These are phyloP conservation scores for Rhynchotus rufescens DNA, from an alignment of 2,797 vertebrate genomes.

Conservation along the genomic window DNA sequence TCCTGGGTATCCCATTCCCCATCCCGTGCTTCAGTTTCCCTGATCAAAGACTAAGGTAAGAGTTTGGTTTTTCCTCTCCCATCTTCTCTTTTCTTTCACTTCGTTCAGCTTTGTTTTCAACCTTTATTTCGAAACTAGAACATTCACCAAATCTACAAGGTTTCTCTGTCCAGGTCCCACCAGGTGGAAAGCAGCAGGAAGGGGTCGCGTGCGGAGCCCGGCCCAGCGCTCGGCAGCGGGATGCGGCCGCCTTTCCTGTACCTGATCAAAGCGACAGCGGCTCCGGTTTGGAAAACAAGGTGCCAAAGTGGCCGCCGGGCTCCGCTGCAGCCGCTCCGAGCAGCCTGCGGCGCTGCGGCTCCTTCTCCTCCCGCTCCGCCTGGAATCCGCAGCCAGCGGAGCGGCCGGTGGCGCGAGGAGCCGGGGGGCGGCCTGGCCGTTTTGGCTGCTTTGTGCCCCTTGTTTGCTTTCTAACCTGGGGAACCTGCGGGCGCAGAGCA, in stretches of 20 bases:
- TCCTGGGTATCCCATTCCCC: too few relatives aligned
- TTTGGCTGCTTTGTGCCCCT: background rate
- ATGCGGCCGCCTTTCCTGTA: background rate
- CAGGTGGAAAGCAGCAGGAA: constrained; percentile 15
- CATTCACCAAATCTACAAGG: constrained; percentile 4
- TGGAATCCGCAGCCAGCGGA: background rate
- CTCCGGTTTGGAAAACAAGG: background rate
- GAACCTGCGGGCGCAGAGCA: background rate
- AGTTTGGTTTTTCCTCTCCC: background rate
- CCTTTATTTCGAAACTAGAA: constrained; percentile 56
- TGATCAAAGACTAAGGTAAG: fast-evolving
- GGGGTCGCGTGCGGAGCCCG: background rate
- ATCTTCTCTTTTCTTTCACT: background rate
- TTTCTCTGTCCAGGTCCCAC: constrained; percentile 35
- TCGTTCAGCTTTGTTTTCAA: background rate
- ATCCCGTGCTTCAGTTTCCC: too few relatives aligned
- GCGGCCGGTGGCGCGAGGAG: background rate
- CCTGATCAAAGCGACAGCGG: background rate
- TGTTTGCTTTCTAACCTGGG: constrained; percentile 30
- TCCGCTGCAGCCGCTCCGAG: too few relatives aligned
- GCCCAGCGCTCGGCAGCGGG: background rate
- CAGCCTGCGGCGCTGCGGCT: background rate
- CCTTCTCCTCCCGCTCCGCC: background rate
- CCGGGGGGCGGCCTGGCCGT: background rate
- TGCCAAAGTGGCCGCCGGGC: too few relatives aligned